These are phyloP conservation scores for Stictonetta naevosa DNA, from an alignment of 2,113 vertebrate species.

Conservation along the genomic window DNA sequence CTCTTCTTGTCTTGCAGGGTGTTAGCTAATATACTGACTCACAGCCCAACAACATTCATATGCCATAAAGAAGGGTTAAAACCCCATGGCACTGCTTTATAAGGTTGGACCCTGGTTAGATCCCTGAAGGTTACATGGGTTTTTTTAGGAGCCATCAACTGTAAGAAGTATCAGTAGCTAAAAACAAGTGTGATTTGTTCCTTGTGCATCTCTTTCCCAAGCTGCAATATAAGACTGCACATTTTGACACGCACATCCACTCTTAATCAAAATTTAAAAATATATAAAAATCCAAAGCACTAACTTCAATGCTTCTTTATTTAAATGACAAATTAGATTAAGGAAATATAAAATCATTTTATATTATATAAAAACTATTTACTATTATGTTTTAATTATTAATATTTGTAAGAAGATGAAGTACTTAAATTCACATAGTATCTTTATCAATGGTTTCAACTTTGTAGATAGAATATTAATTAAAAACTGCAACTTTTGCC, in stretches of 20 bases:
- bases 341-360: not conserved
- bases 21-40: not conserved
- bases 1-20: not conserved
- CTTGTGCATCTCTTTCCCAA: not conserved
- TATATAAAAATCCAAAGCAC: not conserved
- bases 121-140: not conserved
- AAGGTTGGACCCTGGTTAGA: not conserved
- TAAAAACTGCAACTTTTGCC: not conserved
- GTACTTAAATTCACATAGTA: not conserved
- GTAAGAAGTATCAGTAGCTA: not conserved
- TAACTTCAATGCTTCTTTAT: not conserved
- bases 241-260: not conserved
- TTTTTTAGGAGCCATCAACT: not conserved
- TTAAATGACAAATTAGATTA: not conserved
- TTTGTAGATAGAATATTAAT: not conserved
- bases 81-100: not conserved
- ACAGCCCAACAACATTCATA: not conserved
- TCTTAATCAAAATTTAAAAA: not conserved
- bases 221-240: accelerated
- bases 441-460: not conserved
- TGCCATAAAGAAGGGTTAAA: not conserved
- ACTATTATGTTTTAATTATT: not conserved
- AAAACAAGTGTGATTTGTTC: not conserved
- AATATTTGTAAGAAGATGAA: not conserved
- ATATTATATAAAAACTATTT: not conserved